Conservation (phyloP, 1,140 invertebrate species). For the Lepidurus apus region DNA sequence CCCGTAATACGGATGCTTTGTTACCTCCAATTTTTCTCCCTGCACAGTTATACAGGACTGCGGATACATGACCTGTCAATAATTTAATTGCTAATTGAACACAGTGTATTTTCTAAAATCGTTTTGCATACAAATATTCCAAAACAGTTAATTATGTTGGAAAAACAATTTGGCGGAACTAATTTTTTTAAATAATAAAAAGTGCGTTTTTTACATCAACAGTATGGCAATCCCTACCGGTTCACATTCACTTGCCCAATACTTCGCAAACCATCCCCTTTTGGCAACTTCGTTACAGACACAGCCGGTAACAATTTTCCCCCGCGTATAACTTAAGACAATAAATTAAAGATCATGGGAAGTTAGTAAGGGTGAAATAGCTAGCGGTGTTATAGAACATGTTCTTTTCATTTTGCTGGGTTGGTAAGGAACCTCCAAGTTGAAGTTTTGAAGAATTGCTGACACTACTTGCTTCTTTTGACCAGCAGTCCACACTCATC, state of each 20-base stretch:
- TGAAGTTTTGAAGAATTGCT: not conserved
- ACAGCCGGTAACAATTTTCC: not conserved
- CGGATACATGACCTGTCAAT: not conserved
- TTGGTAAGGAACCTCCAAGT: not conserved
- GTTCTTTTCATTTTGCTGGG: not conserved
- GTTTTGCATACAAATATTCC: not conserved
- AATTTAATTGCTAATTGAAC: not conserved
- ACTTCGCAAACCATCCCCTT: not conserved
- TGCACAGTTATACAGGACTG: not conserved
- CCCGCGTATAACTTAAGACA: not conserved
- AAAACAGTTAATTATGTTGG: not conserved
- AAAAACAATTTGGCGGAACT: not conserved
- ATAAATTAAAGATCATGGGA: not conserved
- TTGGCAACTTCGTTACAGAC: constrained; percentile 10
- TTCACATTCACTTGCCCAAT: not conserved
- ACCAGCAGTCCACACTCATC: constrained; percentile 17
- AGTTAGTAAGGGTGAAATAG: not conserved
- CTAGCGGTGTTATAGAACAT: not conserved
- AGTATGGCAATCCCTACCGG: not conserved
- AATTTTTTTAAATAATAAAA: not conserved
- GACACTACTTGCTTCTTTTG: not conserved
- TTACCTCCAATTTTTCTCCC: not conserved
- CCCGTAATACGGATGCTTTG: constrained; percentile 36
- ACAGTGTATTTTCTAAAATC: not conserved
- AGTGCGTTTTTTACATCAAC: not conserved